phyloP scores from a whole-genome alignment of 2,888 invertebrate genomes.

The Melieria picta region DNA sequence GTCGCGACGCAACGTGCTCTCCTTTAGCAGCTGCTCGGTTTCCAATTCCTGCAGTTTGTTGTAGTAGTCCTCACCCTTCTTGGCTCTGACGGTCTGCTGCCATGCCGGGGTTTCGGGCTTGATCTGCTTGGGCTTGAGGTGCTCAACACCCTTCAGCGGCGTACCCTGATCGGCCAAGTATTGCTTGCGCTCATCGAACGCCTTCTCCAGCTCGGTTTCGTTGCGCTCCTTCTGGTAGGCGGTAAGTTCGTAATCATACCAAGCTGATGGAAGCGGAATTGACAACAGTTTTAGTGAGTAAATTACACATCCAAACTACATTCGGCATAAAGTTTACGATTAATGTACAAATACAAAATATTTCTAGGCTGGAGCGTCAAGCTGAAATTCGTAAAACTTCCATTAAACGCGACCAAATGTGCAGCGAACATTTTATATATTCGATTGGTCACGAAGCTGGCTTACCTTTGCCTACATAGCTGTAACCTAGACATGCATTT shows the following conservation, averaged over 20 bases:
- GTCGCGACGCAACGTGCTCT: slow-evolving; percentile 79
- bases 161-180: slow-evolving; percentile 75
- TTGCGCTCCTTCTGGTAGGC: slow-evolving; percentile 83
- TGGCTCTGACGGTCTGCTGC: slow-evolving; percentile 83
- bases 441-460: no score
- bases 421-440: no score
- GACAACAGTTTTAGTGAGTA: no score
- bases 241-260: slow-evolving; percentile 90
- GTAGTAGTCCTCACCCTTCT: slow-evolving; percentile 86
- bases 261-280: slow-evolving; percentile 71
- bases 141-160: slow-evolving; percentile 69
- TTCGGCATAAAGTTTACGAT: no score
- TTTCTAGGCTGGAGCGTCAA: no score
- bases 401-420: no score
- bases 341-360: no score
- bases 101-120: slow-evolving; percentile 84
- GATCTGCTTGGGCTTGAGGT: slow-evolving; percentile 73
- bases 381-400: no score
- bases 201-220: slow-evolving; percentile 85
- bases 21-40: slow-evolving; percentile 85
- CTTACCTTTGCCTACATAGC: no score
- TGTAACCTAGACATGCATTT: no score
- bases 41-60: slow-evolving; percentile 83
- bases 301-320: no score
- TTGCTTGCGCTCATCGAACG: slow-evolving; percentile 86